phyloP scores from a whole-genome alignment of 2,797 vertebrate genomes.

The Cossypha polioptera region DNA sequence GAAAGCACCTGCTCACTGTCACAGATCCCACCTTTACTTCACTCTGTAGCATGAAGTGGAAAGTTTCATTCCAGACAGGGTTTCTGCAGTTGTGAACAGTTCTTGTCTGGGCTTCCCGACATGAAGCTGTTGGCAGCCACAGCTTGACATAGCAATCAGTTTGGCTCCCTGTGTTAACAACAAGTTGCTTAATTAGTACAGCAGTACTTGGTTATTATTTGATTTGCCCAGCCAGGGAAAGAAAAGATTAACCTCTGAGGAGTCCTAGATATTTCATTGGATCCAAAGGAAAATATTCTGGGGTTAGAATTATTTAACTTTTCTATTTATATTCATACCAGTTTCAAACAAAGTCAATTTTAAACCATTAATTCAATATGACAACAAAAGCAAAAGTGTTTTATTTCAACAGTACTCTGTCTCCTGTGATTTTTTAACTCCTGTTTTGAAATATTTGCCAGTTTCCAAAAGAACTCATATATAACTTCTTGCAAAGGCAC shows the following conservation, averaged over 20 bases:
- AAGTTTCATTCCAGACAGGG: constrained; percentile 85
- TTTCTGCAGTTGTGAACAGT: constrained; percentile 69
- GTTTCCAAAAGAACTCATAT: neutral
- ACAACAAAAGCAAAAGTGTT: neutral
- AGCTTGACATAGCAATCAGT: constrained; percentile 80
- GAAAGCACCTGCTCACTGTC: neutral
- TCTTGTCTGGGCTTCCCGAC: constrained; percentile 67
- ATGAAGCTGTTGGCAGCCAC: constrained; percentile 74
- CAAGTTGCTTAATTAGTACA: neutral
- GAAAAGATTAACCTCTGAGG: neutral
- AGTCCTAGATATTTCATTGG: neutral
- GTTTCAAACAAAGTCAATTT: neutral
- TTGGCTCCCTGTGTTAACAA: constrained; percentile 69
- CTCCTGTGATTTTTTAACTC: neutral
- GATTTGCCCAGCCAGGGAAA: neutral
- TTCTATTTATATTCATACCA: neutral
- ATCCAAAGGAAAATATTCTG: neutral
- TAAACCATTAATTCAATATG: neutral
- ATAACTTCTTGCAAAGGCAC: neutral
- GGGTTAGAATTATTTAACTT: neutral
- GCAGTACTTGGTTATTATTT: neutral
- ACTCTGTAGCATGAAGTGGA: constrained; percentile 77
- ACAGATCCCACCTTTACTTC: constrained; percentile 78
- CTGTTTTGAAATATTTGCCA: neutral
- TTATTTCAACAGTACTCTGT: neutral